A percentile compares a stretch with the other conserved stretches of the same genome.
These are phyloP conservation scores for Lepidurus arcticus DNA, from an alignment of 1,140 invertebrate species.

Conservation along the genomic window DNA sequence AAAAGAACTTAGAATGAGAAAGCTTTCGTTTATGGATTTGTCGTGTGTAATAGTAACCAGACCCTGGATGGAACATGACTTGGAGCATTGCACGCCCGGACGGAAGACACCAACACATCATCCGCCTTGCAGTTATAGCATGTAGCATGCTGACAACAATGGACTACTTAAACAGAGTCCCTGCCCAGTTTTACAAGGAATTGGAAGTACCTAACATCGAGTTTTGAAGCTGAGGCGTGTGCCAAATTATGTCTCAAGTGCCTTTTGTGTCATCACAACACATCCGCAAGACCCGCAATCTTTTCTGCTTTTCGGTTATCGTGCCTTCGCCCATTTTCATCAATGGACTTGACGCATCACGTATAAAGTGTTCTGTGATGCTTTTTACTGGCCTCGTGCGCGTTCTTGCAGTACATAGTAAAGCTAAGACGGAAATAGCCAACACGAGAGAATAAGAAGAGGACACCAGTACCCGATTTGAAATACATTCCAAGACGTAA, in stretches of 20 bases:
- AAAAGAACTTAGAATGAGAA: background rate
- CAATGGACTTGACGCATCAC: slow-evolving; percentile 2
- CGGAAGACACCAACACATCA: slow-evolving; percentile 17
- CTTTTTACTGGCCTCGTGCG: background rate
- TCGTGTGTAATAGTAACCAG: background rate
- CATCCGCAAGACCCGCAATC: background rate
- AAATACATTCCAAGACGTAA: background rate
- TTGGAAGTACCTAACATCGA: background rate
- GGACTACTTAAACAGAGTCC: background rate
- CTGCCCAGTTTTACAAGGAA: background rate
- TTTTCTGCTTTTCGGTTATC: background rate
- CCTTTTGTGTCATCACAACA: background rate
- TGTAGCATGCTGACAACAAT: slow-evolving; percentile 9
- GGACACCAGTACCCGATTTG: background rate
- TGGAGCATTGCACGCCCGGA: background rate
- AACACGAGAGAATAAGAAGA: background rate
- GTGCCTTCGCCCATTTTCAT: slow-evolving; percentile 7
- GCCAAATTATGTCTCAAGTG: slow-evolving; percentile 19
- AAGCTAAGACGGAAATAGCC: background rate
- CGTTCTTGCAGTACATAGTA: background rate
- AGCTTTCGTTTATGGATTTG: background rate
- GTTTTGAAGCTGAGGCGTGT: background rate
- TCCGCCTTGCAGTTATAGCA: background rate
- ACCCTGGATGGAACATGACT: background rate
- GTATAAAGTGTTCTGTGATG: background rate